phyloP scores from a whole-genome alignment of 2,888 invertebrate species.

The Podabrus alpinus region DNA sequence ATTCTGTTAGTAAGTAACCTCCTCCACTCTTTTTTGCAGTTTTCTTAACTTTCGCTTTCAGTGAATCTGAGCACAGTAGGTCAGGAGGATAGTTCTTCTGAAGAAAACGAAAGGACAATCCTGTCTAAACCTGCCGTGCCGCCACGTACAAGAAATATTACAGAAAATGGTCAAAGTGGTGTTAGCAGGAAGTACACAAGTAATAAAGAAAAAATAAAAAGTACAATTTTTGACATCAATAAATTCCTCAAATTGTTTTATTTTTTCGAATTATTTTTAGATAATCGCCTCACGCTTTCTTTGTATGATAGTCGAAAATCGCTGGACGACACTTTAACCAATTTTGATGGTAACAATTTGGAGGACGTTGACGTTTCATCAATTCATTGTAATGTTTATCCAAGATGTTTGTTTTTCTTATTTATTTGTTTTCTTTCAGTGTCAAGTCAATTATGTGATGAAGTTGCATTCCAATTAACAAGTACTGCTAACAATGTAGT shows the following conservation, averaged over 20 bases:
- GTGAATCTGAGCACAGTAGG: constrained; percentile 72
- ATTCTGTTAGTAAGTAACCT: constrained; percentile 48
- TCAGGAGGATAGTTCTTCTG: constrained; percentile 83
- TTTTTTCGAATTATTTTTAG: background rate
- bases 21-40: background rate
- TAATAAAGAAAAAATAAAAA: constrained; percentile 24
- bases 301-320: constrained; percentile 24
- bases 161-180: constrained; percentile 15
- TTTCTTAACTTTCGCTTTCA: constrained; percentile 45
- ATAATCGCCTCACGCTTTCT: constrained; percentile 4
- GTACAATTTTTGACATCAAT: constrained; percentile 7
- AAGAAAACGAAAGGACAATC: constrained; percentile 60
- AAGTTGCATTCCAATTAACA: constrained; percentile 65
- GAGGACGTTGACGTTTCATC: constrained; percentile 56
- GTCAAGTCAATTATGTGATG: constrained; percentile 65
- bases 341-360: constrained; percentile 18
- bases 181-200: constrained; percentile 8
- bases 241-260: background rate
- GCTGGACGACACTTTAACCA: constrained; percentile 29
- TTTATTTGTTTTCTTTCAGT: constrained; percentile 52
- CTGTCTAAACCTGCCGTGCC: constrained; percentile 62
- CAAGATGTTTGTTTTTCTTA: constrained; percentile 6
- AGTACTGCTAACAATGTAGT: constrained; percentile 72
- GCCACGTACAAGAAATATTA: constrained; percentile 59
- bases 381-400: constrained; percentile 56